Percentiles rank a stretch among this genome's conserved stretches.
Conservation (phyloP, 2,797 vertebrate species). For the Morelia viridis region DNA sequence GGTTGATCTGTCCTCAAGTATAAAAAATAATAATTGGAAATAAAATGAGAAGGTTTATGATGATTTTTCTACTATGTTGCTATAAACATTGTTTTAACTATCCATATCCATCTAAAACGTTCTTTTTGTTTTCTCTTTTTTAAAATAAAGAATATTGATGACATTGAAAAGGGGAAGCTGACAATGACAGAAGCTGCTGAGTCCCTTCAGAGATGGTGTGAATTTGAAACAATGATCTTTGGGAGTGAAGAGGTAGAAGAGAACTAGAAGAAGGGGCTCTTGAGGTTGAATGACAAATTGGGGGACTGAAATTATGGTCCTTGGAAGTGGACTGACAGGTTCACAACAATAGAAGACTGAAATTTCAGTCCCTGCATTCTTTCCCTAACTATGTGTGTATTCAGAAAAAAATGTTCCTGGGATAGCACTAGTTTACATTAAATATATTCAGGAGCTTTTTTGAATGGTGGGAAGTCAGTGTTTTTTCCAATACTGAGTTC, state of each 20-base stretch:
- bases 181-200: not conserved
- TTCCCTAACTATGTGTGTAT: not conserved
- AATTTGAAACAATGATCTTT: not conserved
- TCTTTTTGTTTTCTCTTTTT: not conserved
- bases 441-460: constrained; percentile 54
- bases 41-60: not conserved
- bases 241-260: not conserved
- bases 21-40: not conserved
- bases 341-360: not conserved
- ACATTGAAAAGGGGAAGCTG: not conserved
- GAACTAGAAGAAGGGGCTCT: not conserved
- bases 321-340: not conserved
- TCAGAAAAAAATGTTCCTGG: constrained; percentile 60
- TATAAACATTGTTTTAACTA: not conserved
- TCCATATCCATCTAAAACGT: not conserved
- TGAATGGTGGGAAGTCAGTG: constrained; percentile 58
- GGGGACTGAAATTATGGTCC: not conserved
- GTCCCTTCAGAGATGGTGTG: not conserved
- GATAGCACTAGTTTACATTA: constrained; percentile 21
- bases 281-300: not conserved
- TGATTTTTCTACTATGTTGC: not conserved
- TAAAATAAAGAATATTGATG: not conserved
- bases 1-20: too few relatives aligned
- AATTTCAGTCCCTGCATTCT: not conserved
- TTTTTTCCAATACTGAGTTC: constrained; percentile 65